These are phyloP conservation scores for Caenorhabditis sp. DNA, from an alignment of 2,888 invertebrate species.

Conservation along the genomic window DNA sequence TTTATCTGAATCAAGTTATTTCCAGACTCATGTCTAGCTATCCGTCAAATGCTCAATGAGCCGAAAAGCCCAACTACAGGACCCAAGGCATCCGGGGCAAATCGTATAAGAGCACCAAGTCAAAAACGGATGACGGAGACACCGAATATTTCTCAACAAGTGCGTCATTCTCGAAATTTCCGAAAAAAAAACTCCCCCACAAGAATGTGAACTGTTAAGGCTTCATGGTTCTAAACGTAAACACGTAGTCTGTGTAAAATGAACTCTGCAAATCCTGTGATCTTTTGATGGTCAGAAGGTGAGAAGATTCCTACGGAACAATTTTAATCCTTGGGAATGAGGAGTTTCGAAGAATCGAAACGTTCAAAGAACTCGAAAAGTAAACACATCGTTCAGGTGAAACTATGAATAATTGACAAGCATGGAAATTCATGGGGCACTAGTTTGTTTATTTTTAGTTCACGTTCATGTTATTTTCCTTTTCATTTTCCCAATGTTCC, in stretches of 20 bases:
- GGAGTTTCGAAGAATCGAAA: too few species aligned
- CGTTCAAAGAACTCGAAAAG: too few species aligned
- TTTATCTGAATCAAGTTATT: background rate
- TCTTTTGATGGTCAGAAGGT: background rate
- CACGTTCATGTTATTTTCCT: too few species aligned
- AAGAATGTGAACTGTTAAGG: background rate
- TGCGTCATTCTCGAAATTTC: slow-evolving; percentile 5
- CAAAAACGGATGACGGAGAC: slow-evolving; percentile 49
- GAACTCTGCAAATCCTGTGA: background rate
- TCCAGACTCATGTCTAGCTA: slow-evolving; percentile 57
- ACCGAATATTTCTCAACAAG: slow-evolving; percentile 68
- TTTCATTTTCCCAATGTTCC: too few species aligned
- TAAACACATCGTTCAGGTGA: too few species aligned
- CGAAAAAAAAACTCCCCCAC: background rate
- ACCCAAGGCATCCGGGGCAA: slow-evolving; percentile 49
- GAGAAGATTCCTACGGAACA: too few species aligned
- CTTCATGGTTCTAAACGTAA: background rate
- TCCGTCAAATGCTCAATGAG: slow-evolving; percentile 55
- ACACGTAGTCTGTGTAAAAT: background rate
- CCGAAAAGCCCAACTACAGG: slow-evolving; percentile 21
- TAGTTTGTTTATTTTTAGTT: too few species aligned
- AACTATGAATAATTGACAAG: too few species aligned
- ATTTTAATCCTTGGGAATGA: too few species aligned
- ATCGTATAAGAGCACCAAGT: slow-evolving; percentile 23
- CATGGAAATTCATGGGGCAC: too few species aligned